phyloP scores from a whole-genome alignment of 2,888 invertebrate species.

The Anthophora plumipes region DNA sequence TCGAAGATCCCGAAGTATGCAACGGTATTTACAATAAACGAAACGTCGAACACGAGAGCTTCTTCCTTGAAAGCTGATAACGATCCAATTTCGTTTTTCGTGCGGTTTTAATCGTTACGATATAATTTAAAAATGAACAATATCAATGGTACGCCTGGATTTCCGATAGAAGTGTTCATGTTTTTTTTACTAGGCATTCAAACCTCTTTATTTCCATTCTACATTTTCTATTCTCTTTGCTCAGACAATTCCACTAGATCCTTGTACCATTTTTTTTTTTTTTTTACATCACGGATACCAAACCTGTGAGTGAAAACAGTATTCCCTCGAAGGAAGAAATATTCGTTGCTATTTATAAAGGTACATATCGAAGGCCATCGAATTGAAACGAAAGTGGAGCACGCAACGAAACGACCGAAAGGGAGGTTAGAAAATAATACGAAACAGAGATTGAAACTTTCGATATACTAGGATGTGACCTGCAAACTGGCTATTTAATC shows the following conservation, averaged over 20 bases:
- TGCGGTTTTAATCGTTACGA: constrained; percentile 33
- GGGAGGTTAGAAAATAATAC: constrained; percentile 7
- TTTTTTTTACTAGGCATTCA: not conserved
- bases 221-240: not conserved
- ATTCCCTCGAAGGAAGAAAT: not conserved
- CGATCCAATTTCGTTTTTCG: constrained; percentile 35
- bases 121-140: constrained; percentile 37
- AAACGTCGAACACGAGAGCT: constrained; percentile 5
- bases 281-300: no score
- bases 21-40: not conserved
- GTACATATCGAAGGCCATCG: not conserved
- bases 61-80: constrained; percentile 27
- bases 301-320: no score
- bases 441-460: constrained; percentile 20
- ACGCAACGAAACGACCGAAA: not conserved
- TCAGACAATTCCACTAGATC: not conserved
- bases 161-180: constrained; percentile 14
- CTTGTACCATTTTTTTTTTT: not conserved
- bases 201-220: not conserved
- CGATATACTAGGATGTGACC: constrained; percentile 26
- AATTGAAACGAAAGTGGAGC: constrained; percentile 9
- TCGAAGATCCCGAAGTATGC: no score
- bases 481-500: constrained; percentile 30
- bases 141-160: constrained; percentile 25
- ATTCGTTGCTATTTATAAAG: not conserved